Evolutionary conservation across 2,797 vertebrate genomes (phyloP).

Genomic region (Cuniculus paca): DNA sequence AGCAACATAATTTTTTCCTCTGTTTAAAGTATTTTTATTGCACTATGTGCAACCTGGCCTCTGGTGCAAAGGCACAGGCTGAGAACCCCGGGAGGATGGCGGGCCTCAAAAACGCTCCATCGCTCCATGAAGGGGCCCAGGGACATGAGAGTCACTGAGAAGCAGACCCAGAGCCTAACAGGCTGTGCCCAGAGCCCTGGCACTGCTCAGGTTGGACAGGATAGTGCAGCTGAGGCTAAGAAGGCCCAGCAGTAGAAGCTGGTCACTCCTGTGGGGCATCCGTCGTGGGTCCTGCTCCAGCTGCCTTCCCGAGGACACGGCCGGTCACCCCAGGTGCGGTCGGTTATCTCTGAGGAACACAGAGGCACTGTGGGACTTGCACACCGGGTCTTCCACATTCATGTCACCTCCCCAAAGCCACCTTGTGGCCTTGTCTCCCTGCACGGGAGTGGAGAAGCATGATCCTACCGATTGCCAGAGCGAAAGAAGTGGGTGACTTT

Average conservation of each 20-base stretch:
- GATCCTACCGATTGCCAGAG: neutral
- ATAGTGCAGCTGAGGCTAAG: neutral
- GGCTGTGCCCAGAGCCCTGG: fast-evolving
- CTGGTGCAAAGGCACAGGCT: neutral
- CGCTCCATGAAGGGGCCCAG: neutral
- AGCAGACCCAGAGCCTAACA: neutral
- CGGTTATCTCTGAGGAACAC: neutral
- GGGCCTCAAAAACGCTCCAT: neutral
- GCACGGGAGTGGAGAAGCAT: neutral
- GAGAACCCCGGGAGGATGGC: neutral
- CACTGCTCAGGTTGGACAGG: neutral
- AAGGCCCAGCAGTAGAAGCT: neutral
- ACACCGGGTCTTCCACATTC: fast-evolving
- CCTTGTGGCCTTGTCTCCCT: neutral
- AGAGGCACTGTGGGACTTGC: fast-evolving
- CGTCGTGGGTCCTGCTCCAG: neutral
- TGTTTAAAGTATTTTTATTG: neutral
- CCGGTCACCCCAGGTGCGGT: neutral
- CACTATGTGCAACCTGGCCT: neutral
- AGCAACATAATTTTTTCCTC: neutral
- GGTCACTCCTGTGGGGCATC: neutral
- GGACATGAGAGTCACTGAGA: neutral
- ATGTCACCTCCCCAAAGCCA: neutral
- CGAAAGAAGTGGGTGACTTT: neutral
- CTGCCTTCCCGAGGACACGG: neutral